Percentiles rank a stretch among this genome's conserved stretches.
Evolutionary conservation across 1,140 invertebrate species (phyloP).

Genomic region (Trichogramma pretiosum): DNA sequence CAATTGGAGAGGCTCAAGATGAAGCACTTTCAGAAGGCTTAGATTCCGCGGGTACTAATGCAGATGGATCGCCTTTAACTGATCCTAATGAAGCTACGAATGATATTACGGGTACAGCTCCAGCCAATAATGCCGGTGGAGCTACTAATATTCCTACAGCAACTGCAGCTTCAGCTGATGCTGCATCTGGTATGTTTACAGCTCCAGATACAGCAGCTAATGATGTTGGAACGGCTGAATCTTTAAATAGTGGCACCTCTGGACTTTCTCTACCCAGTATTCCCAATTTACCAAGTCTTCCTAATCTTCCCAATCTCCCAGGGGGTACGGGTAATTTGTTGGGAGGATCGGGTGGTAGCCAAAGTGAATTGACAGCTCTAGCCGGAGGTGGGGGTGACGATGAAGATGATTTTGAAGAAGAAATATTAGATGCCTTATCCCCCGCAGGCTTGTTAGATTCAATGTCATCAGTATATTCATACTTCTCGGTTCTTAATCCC

Average conservation of each 20-base stretch:
- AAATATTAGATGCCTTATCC: constrained; percentile 25
- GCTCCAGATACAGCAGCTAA: neutral
- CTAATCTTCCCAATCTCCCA: constrained; percentile 11
- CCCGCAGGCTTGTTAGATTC: constrained; percentile 30
- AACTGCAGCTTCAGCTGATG: neutral
- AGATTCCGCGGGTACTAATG: neutral
- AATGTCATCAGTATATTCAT: constrained; percentile 31
- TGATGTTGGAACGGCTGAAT: constrained; percentile 7
- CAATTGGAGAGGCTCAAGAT: neutral
- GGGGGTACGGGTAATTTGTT: constrained; percentile 1
- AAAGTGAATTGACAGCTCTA: constrained; percentile 11
- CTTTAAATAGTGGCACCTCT: neutral
- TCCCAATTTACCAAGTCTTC: constrained; percentile 7
- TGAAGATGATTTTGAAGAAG: constrained; percentile 35
- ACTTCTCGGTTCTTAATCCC: constrained; percentile 37
- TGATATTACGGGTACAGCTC: neutral
- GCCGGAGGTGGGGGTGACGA: constrained; percentile 8
- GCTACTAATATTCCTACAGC: neutral
- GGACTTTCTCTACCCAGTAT: neutral
- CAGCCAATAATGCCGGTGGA: neutral
- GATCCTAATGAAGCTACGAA: neutral
- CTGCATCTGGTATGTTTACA: neutral
- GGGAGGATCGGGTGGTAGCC: neutral
- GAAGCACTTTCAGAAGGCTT: neutral
- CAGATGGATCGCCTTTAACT: neutral